Conservation (phyloP, 2,888 invertebrate genomes). For the Eristalis pertinax region DNA sequence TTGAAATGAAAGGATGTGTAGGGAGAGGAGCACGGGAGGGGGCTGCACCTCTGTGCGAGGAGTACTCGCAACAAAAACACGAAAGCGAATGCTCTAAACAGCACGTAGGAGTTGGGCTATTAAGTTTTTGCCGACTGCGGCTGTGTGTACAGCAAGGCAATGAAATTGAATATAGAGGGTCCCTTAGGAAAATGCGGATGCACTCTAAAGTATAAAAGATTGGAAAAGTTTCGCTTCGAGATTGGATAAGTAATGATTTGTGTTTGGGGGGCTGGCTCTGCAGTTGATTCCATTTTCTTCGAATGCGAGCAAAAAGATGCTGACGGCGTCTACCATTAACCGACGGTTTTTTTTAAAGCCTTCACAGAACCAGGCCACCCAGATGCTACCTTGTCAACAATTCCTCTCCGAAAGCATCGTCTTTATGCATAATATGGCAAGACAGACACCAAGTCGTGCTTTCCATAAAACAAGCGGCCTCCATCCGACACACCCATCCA, state of each 20-base stretch:
- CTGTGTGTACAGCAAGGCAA: neutral
- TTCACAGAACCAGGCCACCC: too few relatives aligned
- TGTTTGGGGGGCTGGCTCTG: neutral
- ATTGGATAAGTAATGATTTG: conserved; percentile 9
- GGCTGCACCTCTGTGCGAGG: neutral
- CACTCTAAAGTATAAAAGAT: conserved; percentile 30
- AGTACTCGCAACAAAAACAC: conserved; percentile 1
- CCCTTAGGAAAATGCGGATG: conserved; percentile 6
- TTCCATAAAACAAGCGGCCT: neutral
- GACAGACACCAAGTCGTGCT: neutral
- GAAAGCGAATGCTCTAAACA: conserved; percentile 33
- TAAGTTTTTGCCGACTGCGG: conserved; percentile 18
- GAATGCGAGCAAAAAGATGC: neutral
- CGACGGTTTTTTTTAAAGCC: neutral
- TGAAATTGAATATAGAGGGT: conserved; percentile 47
- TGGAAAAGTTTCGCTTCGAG: conserved; percentile 29
- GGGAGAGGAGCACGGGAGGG: neutral
- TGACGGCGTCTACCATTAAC: neutral
- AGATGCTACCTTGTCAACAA: too few relatives aligned
- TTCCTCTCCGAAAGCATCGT: neutral
- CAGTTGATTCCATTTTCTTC: too few relatives aligned
- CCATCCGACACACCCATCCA: neutral
- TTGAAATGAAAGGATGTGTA: conserved; percentile 5
- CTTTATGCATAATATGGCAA: neutral
- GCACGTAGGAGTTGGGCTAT: conserved; percentile 51